Conservation (phyloP, 92 coral and sea anemone species). For the Zoanthus sansibaricus region DNA sequence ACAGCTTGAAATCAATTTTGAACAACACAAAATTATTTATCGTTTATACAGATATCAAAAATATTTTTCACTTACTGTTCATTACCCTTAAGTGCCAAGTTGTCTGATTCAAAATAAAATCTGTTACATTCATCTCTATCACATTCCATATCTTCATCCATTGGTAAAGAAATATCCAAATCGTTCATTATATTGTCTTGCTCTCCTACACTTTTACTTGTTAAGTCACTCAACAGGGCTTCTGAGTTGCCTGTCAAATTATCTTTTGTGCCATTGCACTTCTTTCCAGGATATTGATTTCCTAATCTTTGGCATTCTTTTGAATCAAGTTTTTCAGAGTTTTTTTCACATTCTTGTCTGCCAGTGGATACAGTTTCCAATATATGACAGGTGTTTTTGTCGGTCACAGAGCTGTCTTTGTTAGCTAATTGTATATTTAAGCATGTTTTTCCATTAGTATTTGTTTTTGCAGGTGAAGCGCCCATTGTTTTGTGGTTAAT, state of each 20-base stretch:
- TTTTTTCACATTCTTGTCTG: not conserved
- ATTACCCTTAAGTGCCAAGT: constrained; percentile 88
- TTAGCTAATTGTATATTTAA: not conserved
- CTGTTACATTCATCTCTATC: constrained; percentile 71
- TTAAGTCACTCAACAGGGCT: not conserved
- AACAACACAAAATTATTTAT: not conserved
- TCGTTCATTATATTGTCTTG: not conserved
- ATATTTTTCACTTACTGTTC: constrained; percentile 75
- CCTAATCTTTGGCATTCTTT: not conserved
- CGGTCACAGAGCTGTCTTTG: not conserved
- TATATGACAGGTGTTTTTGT: not conserved
- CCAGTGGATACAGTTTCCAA: not conserved
- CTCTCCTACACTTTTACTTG: not conserved
- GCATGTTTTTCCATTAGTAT: not conserved
- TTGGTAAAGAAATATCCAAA: constrained; percentile 20
- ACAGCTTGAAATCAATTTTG: no score
- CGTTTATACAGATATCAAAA: not conserved
- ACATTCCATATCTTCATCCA: constrained; percentile 67
- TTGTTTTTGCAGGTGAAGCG: not conserved
- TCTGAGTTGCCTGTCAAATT: not conserved
- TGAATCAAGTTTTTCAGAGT: constrained; percentile 2
- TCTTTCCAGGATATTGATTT: not conserved
- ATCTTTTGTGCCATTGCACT: not conserved
- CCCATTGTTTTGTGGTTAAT: not conserved
- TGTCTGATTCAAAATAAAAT: constrained; percentile 96